Evolutionary conservation across 2,888 invertebrate species (phyloP), one percentile per base, ranked within the genome.

Genomic region (Parapristionchus giblindavisi): DNA sequence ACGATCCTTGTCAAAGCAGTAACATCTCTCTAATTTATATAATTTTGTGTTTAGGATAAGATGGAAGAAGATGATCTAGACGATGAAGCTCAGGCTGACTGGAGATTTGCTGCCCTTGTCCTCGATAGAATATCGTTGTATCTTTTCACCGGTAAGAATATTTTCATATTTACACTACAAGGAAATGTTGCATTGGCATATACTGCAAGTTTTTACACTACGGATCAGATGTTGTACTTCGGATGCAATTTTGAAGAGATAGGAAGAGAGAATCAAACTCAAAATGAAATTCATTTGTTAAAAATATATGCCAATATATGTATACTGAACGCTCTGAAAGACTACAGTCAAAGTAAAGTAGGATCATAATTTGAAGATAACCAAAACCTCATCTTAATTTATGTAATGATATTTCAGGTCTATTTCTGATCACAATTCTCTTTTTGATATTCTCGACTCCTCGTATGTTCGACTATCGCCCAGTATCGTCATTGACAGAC

Each of bases 51-150:
- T 52, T 71, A 83, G 83, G 71, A 76, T 27, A 80, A 83, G 74
- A 75, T 87, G 65, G 83, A 84, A 52, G 83, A 85, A 24, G 85
- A 86, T 27, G 87, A 88, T 60, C 79, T 82, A 34, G 88, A 87
- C 71, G 84, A 84, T 51, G 87, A 87, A 4, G 79, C 82, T 14
- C 82, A 85, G 70, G 80, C 80, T 21, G 88, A 88, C 74, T 88
- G 87, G 87, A 63, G 82, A 71, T 85, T 82, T 72, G 79, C 84
- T 80, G 85, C 85, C 34, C 85, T 87, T 85, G 85, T 86, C 8
- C 77, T 87, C 73, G 87, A 87, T 76, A 77, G 87, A 29, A 72
- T 87, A n/a, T 87, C 85, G 14, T 76, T 87, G 1, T 85, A 82
- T 66, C 51, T 85, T 0, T 85, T 84, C 75, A 81, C 84, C 6